These are phyloP conservation scores for Gryon sp. DNA, from an alignment of 1,140 invertebrate genomes.

Conservation along the genomic window DNA sequence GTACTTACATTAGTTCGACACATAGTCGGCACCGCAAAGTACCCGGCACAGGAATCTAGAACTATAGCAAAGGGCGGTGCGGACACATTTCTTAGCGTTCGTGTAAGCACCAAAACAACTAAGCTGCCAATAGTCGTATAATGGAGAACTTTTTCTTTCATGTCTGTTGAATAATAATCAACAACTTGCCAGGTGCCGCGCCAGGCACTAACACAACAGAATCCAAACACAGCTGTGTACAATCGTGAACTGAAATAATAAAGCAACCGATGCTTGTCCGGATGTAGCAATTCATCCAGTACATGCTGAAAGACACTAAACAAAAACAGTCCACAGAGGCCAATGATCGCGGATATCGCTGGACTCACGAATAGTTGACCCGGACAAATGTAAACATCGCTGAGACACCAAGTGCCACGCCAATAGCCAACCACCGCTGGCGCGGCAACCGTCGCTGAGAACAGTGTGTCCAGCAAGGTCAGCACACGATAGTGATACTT, in stretches of 20 bases:
- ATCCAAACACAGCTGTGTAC: conserved; percentile 87
- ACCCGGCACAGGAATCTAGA: conserved; percentile 86
- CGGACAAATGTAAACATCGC: conserved; percentile 86
- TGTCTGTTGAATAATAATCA: conserved; percentile 82
- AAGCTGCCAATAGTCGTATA: conserved; percentile 82
- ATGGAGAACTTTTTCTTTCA: conserved; percentile 32
- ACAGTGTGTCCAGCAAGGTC: conserved; percentile 84
- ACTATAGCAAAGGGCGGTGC: conserved; percentile 89
- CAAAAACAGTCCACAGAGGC: conserved; percentile 84
- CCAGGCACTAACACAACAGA: conserved; percentile 91
- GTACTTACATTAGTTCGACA: conserved; percentile 86
- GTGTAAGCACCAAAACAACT: conserved; percentile 83
- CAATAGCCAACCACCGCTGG: conserved; percentile 91
- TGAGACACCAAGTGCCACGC: conserved; percentile 90
- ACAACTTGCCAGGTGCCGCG: conserved; percentile 88
- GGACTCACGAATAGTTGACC: conserved; percentile 81
- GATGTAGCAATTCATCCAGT: conserved; percentile 82
- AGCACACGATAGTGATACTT: conserved; percentile 81
- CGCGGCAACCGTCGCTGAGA: conserved; percentile 86
- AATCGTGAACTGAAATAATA: conserved; percentile 86
- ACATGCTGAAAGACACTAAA: conserved; percentile 85
- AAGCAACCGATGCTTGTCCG: conserved; percentile 83
- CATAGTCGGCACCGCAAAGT: conserved; percentile 91
- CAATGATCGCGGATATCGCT: conserved; percentile 84
- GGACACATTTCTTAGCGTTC: conserved; percentile 88